These are phyloP conservation scores for Syngnathus typhle DNA, from an alignment of 2,113 vertebrate species.

Conservation along the genomic window DNA sequence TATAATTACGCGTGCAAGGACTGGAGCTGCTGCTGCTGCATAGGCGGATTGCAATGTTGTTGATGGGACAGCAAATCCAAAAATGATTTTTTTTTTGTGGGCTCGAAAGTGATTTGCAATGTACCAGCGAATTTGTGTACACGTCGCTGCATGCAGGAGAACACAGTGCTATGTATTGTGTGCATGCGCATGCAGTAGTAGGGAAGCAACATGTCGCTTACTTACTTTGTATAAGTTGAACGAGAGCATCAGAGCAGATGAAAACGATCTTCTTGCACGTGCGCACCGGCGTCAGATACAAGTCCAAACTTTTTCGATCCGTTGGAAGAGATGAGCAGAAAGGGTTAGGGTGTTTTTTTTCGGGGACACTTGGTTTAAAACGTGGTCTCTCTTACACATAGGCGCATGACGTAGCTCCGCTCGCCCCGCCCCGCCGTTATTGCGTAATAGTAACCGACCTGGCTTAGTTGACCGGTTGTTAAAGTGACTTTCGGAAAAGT, in stretches of 20 bases:
- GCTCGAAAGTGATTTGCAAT: too few species aligned
- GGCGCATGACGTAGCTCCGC: neutral
- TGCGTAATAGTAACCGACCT: neutral
- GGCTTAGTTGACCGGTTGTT: neutral
- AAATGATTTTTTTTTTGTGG: neutral
- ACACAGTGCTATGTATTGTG: neutral
- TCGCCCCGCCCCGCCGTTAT: neutral
- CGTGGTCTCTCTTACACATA: neutral
- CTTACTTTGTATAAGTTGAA: slow-evolving; percentile 1
- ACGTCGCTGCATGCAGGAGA: neutral
- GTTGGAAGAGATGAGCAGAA: neutral
- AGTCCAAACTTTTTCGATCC: neutral
- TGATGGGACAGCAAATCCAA: neutral
- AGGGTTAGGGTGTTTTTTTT: neutral
- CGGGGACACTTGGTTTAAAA: neutral
- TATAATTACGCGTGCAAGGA: neutral
- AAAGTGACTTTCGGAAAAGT: too few species aligned
- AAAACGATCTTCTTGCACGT: neutral
- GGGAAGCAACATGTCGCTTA: neutral
- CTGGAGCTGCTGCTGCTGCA: neutral
- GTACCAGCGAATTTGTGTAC: neutral
- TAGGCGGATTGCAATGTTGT: neutral
- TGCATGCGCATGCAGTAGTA: neutral
- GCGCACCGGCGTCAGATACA: neutral
- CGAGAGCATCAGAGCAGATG: neutral